A percentile compares a stretch with the other conserved stretches of the same genome.
phyloP scores from a whole-genome alignment of 2,113 vertebrate genomes.

The Lycocorax pyrrhopterus region DNA sequence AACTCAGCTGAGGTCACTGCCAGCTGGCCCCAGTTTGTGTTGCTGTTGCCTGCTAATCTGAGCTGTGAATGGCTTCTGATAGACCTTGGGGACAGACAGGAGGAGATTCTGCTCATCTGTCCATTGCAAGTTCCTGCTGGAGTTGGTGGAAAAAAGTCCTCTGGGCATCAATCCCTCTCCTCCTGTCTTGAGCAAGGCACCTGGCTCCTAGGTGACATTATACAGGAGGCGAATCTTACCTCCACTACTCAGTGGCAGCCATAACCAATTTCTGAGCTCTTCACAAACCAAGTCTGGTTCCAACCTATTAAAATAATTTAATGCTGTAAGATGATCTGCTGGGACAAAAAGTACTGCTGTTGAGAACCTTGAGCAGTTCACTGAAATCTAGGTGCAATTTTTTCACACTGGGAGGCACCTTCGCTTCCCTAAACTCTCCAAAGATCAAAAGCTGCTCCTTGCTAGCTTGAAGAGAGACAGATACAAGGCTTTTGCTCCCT shows the following conservation, averaged over 20 bases:
- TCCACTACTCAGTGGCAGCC: neutral
- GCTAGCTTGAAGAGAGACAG: neutral
- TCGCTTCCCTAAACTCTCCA: neutral
- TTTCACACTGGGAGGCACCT: constrained; percentile 11
- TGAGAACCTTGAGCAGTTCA: neutral
- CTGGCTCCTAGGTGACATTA: neutral
- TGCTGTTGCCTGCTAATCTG: neutral
- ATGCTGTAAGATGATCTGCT: constrained; percentile 9
- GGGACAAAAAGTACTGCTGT: neutral
- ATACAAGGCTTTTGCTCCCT: neutral
- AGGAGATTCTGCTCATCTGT: neutral
- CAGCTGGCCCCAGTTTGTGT: constrained; percentile 5
- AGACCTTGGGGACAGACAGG: neutral
- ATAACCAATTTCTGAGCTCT: neutral
- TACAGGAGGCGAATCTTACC: neutral
- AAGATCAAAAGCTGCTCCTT: constrained; percentile 31
- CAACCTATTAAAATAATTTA: neutral
- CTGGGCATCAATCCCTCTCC: neutral
- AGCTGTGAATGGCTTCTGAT: neutral
- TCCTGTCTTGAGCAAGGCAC: neutral
- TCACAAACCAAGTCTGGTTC: neutral
- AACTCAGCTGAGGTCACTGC: neutral
- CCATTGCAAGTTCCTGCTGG: neutral
- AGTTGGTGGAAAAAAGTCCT: neutral
- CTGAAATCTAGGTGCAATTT: neutral